Evolutionary conservation across 1,140 invertebrate species (phyloP).

Genomic region (Riptortus pedestris): DNA sequence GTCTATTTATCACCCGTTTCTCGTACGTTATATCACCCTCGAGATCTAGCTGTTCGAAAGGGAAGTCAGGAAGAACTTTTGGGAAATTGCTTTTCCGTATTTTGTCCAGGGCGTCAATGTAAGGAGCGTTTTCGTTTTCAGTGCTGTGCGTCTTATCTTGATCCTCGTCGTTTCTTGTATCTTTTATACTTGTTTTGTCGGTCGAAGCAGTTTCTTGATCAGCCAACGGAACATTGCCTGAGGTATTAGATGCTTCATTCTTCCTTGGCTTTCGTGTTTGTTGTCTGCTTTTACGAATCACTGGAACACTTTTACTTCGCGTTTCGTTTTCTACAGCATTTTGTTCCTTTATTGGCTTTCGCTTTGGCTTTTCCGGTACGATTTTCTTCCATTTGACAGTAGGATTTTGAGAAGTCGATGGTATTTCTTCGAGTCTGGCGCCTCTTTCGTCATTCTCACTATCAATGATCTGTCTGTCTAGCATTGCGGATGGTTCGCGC

Average conservation of each 20-base stretch:
- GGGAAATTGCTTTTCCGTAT: conserved; percentile 68
- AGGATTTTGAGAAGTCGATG: neutral
- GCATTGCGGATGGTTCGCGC: neutral
- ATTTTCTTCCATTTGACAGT: neutral
- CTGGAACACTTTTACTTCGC: neutral
- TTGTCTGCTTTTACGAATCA: neutral
- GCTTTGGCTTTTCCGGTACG: neutral
- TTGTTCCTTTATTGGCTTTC: neutral
- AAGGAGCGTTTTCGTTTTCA: neutral
- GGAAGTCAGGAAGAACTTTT: conserved; percentile 66
- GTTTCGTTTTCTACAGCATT: neutral
- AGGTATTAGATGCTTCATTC: neutral
- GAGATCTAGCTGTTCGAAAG: conserved; percentile 36
- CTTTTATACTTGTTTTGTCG: too few relatives aligned
- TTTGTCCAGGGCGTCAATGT: conserved; percentile 49
- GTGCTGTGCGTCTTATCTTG: neutral
- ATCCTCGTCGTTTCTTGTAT: neutral
- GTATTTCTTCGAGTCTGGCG: neutral
- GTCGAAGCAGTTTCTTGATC: too few relatives aligned
- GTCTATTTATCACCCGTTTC: conserved; percentile 31
- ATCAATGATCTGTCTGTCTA: neutral
- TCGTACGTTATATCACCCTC: neutral
- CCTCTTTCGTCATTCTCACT: neutral
- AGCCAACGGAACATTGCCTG: too few relatives aligned
- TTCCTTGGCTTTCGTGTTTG: neutral